These are phyloP conservation scores for Chrysodeixis includens DNA, from an alignment of 2,888 invertebrate genomes.

Conservation along the genomic window DNA sequence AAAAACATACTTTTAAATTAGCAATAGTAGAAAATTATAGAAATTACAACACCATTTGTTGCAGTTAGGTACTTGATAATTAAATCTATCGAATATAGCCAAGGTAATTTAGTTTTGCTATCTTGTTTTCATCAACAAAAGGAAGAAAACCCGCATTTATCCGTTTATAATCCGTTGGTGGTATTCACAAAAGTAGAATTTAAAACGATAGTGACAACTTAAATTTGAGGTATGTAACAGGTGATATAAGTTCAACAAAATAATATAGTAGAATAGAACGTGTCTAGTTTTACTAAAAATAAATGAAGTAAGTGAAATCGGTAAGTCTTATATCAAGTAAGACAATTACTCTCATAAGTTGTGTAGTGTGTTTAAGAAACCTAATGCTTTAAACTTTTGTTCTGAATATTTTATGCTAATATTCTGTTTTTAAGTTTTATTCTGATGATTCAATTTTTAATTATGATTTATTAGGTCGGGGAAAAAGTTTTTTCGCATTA, in stretches of 20 bases:
- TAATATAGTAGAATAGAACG: background rate
- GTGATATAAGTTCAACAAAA: background rate
- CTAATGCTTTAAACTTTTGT: slow-evolving; percentile 44
- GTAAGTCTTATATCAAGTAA: slow-evolving; percentile 28
- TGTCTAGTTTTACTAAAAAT: slow-evolving; percentile 26
- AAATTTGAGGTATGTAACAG: background rate
- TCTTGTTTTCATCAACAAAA: too few relatives aligned
- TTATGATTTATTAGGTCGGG: slow-evolving; percentile 22
- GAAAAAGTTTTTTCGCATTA: too few relatives aligned
- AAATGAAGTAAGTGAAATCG: slow-evolving; percentile 22
- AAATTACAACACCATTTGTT: too few relatives aligned
- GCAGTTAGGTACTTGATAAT: too few relatives aligned
- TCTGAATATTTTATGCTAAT: slow-evolving; percentile 24
- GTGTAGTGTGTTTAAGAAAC: slow-evolving; percentile 31
- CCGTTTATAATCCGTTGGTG: background rate
- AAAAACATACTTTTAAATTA: too few relatives aligned
- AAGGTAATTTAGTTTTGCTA: too few relatives aligned
- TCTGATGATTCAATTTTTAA: slow-evolving; percentile 16
- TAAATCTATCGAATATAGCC: too few relatives aligned
- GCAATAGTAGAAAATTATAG: too few relatives aligned
- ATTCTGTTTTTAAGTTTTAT: slow-evolving; percentile 25
- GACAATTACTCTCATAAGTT: slow-evolving; percentile 28
- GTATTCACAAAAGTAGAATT: too few relatives aligned
- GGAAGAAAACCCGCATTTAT: background rate
- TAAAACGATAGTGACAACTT: background rate